A percentile compares a stretch with the other conserved stretches of the same genome.
Evolutionary conservation across 2,888 invertebrate species (phyloP).

Genomic region (Pinctada fucata): DNA sequence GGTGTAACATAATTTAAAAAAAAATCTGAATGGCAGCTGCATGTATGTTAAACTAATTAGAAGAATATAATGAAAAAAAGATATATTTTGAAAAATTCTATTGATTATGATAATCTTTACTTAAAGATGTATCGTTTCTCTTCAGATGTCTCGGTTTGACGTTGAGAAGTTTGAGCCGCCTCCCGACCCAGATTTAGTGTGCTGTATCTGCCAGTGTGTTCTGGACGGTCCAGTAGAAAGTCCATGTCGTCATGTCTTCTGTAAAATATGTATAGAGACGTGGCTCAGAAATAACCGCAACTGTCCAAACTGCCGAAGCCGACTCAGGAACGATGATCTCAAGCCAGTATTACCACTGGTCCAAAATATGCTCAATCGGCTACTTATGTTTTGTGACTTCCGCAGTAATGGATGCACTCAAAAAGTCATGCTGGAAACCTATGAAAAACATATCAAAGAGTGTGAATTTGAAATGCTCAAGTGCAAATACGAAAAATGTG

Average conservation of each 20-base stretch:
- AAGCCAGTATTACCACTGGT: constrained; percentile 68
- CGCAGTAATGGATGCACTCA: constrained; percentile 62
- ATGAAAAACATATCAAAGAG: constrained; percentile 55
- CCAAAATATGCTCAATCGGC: constrained; percentile 69
- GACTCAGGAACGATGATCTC: constrained; percentile 50
- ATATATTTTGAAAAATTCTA: no score
- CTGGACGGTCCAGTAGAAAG: constrained; percentile 68
- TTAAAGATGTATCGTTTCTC: not conserved
- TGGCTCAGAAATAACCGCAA: constrained; percentile 61
- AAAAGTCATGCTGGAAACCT: constrained; percentile 61
- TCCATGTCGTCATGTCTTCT: constrained; percentile 74
- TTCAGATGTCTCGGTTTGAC: constrained; percentile 65
- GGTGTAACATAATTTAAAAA: no score
- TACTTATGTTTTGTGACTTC: constrained; percentile 67
- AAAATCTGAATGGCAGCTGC: no score
- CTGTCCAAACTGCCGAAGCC: constrained; percentile 69
- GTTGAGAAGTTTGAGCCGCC: constrained; percentile 69
- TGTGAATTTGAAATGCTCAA: constrained; percentile 63
- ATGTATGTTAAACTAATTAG: no score
- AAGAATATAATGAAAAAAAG: no score
- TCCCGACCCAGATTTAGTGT: constrained; percentile 70
- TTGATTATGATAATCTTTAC: not conserved
- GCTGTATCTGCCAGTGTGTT: constrained; percentile 72
- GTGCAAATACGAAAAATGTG: constrained; percentile 61
- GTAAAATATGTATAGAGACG: constrained; percentile 66